Evolutionary conservation across 2,113 vertebrate genomes (phyloP), one percentile per base, ranked within the genome.

Genomic region (Epinephelus fuscoguttatus): DNA sequence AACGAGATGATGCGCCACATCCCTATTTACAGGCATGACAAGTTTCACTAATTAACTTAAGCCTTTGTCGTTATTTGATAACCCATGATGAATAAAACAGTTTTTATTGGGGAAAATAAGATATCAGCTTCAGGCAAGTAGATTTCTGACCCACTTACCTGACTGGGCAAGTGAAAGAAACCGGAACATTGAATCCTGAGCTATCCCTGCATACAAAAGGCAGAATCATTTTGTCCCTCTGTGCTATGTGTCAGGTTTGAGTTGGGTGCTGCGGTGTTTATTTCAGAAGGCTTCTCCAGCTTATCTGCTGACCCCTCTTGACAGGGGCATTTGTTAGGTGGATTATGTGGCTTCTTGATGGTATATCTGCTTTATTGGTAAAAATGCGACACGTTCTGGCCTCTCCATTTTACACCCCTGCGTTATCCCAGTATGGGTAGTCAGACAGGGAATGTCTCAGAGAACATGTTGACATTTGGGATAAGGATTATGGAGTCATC

Each of bases 391-490:
- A 62, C 27, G 0, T 77, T 79, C 76, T 62, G 67, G 57, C 72
- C 66, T 75, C 83, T 88, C 59, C 69, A 1, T 91, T 92, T 90
- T 84, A 1, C 62, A 30, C 70, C 30, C 21, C 83, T 70, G 23
- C 21, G 76, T 90, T 94, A 75, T 89, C 91, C 76, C 86, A 47
- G 82, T 45, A 12, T 86, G 89, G 53, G 13, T 75, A 55, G 71
- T 33, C 17, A 27, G 59, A 92, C 86, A 67, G 75, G 84, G 78
- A 80, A 75, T 50, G 66, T 84, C 85, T 87, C 68, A 2, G 81
- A 78, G 87, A 85, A 86, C 78, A 88, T 94, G 91, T 94, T 95
- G 94, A 93, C 92, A 93, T 95, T 95, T 93, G 75, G 86, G 89
- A 92, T 92, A 84, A 91, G 90, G 93, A 94, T 94, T 94, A 91